A percentile compares a stretch with the other conserved stretches of the same genome.
phyloP scores from a whole-genome alignment of 2,113 vertebrate species.

The Brachypodius melanocephalos region DNA sequence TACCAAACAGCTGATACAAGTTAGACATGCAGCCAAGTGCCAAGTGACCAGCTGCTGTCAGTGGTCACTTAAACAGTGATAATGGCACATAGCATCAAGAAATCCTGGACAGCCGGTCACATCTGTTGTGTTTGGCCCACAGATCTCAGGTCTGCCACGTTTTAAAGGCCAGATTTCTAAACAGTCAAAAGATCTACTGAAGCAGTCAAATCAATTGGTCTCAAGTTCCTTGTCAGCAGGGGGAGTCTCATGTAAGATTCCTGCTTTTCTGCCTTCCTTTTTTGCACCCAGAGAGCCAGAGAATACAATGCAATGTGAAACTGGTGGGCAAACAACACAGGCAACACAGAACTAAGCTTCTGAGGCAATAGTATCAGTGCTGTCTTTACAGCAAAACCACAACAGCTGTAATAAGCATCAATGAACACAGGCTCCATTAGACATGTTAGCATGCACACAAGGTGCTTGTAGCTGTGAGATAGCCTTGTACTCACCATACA shows the following conservation, averaged over 20 bases:
- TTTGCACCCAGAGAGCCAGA: neutral
- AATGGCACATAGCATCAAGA: neutral
- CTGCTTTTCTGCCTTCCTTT: neutral
- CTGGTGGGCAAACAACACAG: neutral
- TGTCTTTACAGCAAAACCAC: neutral
- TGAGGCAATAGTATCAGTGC: neutral
- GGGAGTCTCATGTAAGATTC: rapidly evolving
- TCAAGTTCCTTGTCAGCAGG: neutral
- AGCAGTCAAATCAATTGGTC: neutral
- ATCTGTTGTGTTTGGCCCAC: rapidly evolving
- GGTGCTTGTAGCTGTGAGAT: neutral
- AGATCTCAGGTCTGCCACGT: neutral
- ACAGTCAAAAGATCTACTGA: neutral
- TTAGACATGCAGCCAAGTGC: rapidly evolving
- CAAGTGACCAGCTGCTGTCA: neutral
- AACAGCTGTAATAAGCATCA: neutral
- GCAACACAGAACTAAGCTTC: neutral
- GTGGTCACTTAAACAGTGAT: neutral
- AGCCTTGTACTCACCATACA: neutral
- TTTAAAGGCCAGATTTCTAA: neutral
- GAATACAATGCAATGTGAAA: neutral
- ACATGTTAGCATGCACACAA: neutral
- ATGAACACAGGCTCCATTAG: neutral
- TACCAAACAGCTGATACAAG: neutral
- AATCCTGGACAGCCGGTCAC: neutral